Evolutionary conservation across 2,888 invertebrate species (phyloP).

Genomic region (Sesia bembeciformis): DNA sequence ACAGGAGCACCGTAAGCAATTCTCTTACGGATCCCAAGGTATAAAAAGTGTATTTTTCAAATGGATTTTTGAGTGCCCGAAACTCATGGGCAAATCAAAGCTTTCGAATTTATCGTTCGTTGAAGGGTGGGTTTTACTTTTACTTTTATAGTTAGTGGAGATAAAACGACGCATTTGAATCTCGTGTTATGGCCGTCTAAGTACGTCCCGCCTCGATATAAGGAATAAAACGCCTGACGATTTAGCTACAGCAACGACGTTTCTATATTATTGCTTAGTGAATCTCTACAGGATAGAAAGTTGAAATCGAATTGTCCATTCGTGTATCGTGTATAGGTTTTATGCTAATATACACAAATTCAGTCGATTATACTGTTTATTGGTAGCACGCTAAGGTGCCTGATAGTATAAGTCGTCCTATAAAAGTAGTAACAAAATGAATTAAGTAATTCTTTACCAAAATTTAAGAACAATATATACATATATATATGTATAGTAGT

Average conservation of each 20-base stretch:
- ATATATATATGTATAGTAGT: no score
- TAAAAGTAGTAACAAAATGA: no score
- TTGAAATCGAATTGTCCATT: no score
- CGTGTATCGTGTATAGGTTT: no score
- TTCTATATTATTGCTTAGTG: not conserved
- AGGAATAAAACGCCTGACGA: conserved; percentile 13
- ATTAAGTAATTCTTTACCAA: no score
- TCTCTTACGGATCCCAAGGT: conserved; percentile 27
- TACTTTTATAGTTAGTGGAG: conserved; percentile 50
- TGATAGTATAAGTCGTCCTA: no score
- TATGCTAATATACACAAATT: no score
- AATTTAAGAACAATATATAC: no score
- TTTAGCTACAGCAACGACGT: conserved; percentile 5
- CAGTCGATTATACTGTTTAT: no score
- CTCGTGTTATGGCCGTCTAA: conserved; percentile 24
- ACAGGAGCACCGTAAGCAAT: conserved; percentile 47
- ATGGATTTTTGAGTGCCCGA: conserved; percentile 72
- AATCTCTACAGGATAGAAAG: not conserved
- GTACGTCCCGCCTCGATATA: conserved; percentile 15
- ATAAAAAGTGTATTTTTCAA: conserved; percentile 62
- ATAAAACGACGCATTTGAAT: conserved; percentile 61
- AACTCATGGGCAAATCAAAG: conserved; percentile 67
- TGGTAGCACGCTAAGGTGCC: no score
- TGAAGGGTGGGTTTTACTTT: conserved; percentile 52
- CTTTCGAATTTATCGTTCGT: conserved; percentile 52